Evolutionary conservation across 1,140 invertebrate genomes (phyloP), one percentile per base, ranked within the genome.

Genomic region (Pinna nobilis): DNA sequence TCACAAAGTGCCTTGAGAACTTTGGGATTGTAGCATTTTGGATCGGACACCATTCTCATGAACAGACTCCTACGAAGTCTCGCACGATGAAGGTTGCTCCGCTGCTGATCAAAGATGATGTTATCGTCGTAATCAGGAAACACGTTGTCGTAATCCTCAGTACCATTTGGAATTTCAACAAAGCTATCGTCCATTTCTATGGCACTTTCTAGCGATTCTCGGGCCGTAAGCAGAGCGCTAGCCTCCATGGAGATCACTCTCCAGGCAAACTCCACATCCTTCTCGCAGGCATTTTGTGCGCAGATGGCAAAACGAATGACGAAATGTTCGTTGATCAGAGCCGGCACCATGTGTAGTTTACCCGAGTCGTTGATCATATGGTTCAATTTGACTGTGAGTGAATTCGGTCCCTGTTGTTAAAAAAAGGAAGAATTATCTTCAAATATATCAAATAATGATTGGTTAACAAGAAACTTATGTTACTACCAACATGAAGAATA

Each of bases 341-440:
- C 96, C 0, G 97, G 97, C 3, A 99, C 96, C 97, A 99, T 99
- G 87, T 99, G 98, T 60, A 99, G 90, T 87, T 96, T 96, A 7
- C 97, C 97, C 5, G 96, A 98, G 63, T 95, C 97, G 84, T 99
- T 99, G 73, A 99, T 97, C 57, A 93, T 93, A 60, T 96, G 96
- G 61, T 99, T 89, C 3, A 99, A 90, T 85, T 96, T 97, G 88
- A 99, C 96, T 88, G 99, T 99, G 18, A 98, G 84, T 79, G 94
- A 94, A 84, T 99, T 96, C 11, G 93, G 92, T 32, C 96, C 97
- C 88, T 95, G 92, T 30, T 78, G 70, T 47, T 25, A 39, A 50
- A 66, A 59, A 51, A n/a, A 65, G 41, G 1, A 35, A 33, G 18
- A 35, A 1, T 25, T 23, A 53, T 23, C 20, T 28, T 4, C 18